Evolutionary conservation across 2,113 vertebrate genomes (phyloP), one percentile per base, ranked within the genome.

Genomic region (Pollimyrus isidori): DNA sequence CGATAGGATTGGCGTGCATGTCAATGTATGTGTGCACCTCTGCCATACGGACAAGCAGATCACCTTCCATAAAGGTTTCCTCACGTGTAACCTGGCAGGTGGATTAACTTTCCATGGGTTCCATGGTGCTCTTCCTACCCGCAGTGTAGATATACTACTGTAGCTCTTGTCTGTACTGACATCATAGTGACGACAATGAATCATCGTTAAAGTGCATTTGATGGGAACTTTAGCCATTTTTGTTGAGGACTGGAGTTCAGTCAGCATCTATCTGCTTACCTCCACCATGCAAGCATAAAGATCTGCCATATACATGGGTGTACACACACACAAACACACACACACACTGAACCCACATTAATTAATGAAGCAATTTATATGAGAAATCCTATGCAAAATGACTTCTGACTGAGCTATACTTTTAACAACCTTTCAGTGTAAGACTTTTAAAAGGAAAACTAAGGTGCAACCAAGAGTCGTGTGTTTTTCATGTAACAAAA

Each of bases 301-400:
- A 23, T 84, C 45, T 84, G 42, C 82, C 82, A 48, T 26, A 3
- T 23, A 82, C 17, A 45, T 82, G 19, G 42, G 76, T 82, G 17
- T 82, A 82, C 6, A 21, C 19, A 39, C 35, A 82, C 45, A 46
- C 45, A 46, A 3, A 46, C 45, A 82, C 6, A 21, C 19, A 39
- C 35, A 82, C 42, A 48, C 82, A 53, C 10, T 87, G 48, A 48
- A 35, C n/a, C 48, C 50, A 87, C 15, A 30, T 21, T 87, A 35
- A 87, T 87, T 56, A 86, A 86, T 86, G 56, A 87, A 87, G 85
- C 85, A 87, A 87, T 87, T 52, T 35, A 87, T 86, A 86, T 26
- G 9, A 80, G 5, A 48, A 87, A 87, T 53, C 85, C 85, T 87
- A 87, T 87, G 85, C 85, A 87, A 87, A 35, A 53, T 87, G 48